These are phyloP conservation scores for Sakesphorus luctuosus DNA, from an alignment of 2,113 vertebrate species.

Conservation along the genomic window DNA sequence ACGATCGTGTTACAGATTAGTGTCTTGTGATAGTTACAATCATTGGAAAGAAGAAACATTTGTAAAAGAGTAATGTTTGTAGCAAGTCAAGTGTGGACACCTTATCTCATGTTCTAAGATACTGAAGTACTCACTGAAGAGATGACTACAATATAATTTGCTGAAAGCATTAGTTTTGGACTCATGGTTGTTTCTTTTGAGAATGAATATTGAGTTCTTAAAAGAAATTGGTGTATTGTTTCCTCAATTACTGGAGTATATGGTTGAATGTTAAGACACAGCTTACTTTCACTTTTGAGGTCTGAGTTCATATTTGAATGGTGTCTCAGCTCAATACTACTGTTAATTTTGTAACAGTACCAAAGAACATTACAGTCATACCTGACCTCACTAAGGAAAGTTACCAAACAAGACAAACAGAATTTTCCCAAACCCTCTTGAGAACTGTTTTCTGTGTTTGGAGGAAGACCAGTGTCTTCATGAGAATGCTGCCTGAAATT, in stretches of 20 bases:
- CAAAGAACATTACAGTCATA: neutral
- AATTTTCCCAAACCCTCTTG: neutral
- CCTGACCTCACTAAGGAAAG: neutral
- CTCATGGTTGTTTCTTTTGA: neutral
- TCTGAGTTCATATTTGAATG: constrained; percentile 19
- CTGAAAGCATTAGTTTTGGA: neutral
- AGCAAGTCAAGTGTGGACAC: neutral
- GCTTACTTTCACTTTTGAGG: constrained; percentile 11
- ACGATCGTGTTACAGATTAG: neutral
- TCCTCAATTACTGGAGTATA: constrained; percentile 16
- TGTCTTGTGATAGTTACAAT: neutral
- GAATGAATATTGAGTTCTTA: neutral
- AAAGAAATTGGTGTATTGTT: neutral
- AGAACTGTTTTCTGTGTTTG: neutral
- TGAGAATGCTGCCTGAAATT: neutral
- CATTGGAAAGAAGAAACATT: neutral
- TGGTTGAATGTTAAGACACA: neutral
- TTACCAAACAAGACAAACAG: neutral
- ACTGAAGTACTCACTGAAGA: neutral
- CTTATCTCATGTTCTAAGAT: neutral
- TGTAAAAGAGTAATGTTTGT: neutral
- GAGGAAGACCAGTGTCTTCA: neutral
- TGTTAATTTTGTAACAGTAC: neutral
- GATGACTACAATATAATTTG: neutral
- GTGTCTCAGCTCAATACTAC: neutral